Percentiles rank a stretch among this genome's conserved stretches.
Evolutionary conservation across 2,113 vertebrate genomes (phyloP).

Genomic region (Pelmatolapia mariae): DNA sequence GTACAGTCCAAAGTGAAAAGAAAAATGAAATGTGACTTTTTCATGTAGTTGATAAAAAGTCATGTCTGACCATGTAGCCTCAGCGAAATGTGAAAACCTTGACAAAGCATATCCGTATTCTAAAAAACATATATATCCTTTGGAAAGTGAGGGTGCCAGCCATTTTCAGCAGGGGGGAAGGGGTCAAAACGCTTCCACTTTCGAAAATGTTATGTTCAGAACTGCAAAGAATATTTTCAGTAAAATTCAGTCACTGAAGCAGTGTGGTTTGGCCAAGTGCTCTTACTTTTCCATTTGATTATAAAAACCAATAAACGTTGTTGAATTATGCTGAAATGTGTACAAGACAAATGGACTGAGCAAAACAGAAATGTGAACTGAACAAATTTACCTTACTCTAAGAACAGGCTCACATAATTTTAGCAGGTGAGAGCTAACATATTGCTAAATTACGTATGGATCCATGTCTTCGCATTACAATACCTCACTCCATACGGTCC

Average conservation of each 20-base stretch:
- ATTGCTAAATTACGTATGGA: not conserved
- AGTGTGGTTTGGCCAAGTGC: not conserved
- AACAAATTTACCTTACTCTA: not conserved
- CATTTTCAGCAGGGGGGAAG: not conserved
- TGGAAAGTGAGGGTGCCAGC: not conserved
- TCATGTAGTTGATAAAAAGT: not conserved
- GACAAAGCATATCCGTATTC: fast-evolving
- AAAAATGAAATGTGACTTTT: not conserved
- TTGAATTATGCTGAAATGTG: not conserved
- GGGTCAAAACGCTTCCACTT: fast-evolving
- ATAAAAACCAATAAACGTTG: not conserved
- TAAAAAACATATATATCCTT: fast-evolving
- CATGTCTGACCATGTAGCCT: fast-evolving
- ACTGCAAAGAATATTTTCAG: not conserved
- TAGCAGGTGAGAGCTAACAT: not conserved
- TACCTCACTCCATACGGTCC: not conserved
- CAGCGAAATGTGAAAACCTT: fast-evolving
- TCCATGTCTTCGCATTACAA: not conserved
- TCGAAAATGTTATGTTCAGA: not conserved
- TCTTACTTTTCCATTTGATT: not conserved
- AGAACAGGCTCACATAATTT: fast-evolving
- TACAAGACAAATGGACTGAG: not conserved
- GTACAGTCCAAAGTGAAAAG: fast-evolving
- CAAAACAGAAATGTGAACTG: not conserved
- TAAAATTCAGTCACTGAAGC: not conserved